Percentiles rank a stretch among this genome's conserved stretches.
Conservation (phyloP, 2,113 vertebrate species). For the Crotalus horridus region DNA sequence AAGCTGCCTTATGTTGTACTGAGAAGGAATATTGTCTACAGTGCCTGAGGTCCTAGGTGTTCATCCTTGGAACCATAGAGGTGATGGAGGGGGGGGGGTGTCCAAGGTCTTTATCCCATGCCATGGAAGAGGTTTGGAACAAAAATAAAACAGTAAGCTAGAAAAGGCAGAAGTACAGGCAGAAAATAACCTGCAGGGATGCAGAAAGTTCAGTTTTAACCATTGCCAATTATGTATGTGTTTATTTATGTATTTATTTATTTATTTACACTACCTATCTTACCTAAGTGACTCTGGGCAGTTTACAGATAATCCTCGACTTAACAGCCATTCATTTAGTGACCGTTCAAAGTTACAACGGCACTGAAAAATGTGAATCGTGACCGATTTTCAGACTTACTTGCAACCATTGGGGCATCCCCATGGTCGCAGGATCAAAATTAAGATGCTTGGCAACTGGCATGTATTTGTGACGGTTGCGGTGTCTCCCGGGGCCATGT, state of each 20-base stretch:
- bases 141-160: background rate
- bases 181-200: background rate
- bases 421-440: background rate
- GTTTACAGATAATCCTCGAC: background rate
- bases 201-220: background rate
- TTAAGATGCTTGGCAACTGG: background rate
- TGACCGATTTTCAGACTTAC: background rate
- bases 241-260: too few relatives aligned
- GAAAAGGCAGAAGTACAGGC: background rate
- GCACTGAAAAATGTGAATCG: background rate
- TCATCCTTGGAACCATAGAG: background rate
- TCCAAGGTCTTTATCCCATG: background rate
- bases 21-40: background rate
- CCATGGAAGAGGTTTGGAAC: background rate
- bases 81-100: background rate
- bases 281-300: background rate
- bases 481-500: background rate
- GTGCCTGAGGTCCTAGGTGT: background rate
- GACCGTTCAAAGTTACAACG: background rate
- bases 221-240: background rate
- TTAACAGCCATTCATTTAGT: background rate
- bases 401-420: background rate
- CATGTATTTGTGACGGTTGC: background rate
- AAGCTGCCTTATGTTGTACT: background rate
- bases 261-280: background rate